A percentile compares a stretch with the other conserved stretches of the same genome.
Conservation (phyloP, 2,113 vertebrate species). For the Ranitomeya variabilis region DNA sequence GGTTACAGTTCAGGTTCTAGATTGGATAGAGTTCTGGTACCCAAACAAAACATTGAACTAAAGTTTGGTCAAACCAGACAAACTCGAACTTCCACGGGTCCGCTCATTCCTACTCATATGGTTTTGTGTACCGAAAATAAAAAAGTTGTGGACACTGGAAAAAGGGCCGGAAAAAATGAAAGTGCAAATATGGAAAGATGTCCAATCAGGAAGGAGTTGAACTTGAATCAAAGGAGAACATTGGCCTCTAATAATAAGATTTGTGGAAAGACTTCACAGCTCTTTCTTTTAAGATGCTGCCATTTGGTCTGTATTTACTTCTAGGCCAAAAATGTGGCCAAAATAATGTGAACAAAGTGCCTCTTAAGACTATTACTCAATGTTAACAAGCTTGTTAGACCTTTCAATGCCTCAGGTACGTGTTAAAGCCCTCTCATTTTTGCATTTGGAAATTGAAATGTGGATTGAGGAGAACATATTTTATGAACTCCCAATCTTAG, state of each 20-base stretch:
- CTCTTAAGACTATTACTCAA: constrained; percentile 6
- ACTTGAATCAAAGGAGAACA: no score
- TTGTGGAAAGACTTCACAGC: background rate
- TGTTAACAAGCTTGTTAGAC: constrained; percentile 31
- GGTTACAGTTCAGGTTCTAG: no score
- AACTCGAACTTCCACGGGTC: no score
- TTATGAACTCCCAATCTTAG: constrained; percentile 44
- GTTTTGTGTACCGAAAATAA: no score
- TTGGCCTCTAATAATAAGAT: background rate
- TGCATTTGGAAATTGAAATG: constrained; percentile 34
- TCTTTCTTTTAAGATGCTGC: background rate
- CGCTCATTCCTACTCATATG: no score
- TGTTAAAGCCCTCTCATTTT: constrained; percentile 4
- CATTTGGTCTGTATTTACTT: background rate
- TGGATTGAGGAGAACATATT: constrained; percentile 19
- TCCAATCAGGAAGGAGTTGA: no score
- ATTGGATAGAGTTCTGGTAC: no score
- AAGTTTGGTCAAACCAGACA: no score
- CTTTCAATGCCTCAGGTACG: background rate
- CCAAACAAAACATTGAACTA: no score
- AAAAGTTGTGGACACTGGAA: no score
- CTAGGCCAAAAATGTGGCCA: background rate
- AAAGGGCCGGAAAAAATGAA: no score
- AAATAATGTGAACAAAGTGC: background rate
- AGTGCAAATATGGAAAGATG: no score